Evolutionary conservation across 1,140 invertebrate species (phyloP), one percentile per base, ranked within the genome.

Genomic region (Copidosoma floridanum): DNA sequence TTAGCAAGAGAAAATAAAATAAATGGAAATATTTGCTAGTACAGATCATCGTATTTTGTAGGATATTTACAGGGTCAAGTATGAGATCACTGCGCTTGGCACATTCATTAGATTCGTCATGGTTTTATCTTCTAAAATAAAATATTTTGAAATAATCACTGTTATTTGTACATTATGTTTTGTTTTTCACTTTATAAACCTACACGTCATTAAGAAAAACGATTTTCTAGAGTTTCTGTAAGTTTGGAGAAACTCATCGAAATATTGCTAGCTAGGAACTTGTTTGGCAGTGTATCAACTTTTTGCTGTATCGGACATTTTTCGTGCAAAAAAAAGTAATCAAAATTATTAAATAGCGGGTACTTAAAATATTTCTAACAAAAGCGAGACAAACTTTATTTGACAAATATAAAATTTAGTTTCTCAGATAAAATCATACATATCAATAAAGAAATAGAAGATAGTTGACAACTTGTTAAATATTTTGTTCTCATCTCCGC

Each of bases 11-110:
- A 51, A 47, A 53, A 44, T 5, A 40, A 53, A 60, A 21, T 18
- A 29, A 47, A 16, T 46, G 12, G 18, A 54, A n/a, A 59, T n/a
- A 26, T 23, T 52, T 52, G 50, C 50, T 26, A 40, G n/a, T 52
- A 40, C 46, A 18, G 6, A n/a, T 6, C 29, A 52, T 52, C 38
- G 50, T 27, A 48, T 16, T 10, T 16, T 46, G n/a, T n/a, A n/a
- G 21, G 48, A 11, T 47, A 60, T 54, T 10, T 47, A 60, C 57
- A 60, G 14, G 40, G 53, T 46, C 16, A 53, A 60, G 46, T 29
- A 58, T 50, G 50, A 57, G 10, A 38, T 16, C 35, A 44, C 20
- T 32, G 52, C 57, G 43, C 29, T 59, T 46, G 51, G 40, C 48
- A 59, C 48, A 52, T 35, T 51, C 43, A 20, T 51, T n/a, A 21